Evolutionary conservation across 2,888 invertebrate genomes (phyloP).

Genomic region (Eupithecia tripunctaria): DNA sequence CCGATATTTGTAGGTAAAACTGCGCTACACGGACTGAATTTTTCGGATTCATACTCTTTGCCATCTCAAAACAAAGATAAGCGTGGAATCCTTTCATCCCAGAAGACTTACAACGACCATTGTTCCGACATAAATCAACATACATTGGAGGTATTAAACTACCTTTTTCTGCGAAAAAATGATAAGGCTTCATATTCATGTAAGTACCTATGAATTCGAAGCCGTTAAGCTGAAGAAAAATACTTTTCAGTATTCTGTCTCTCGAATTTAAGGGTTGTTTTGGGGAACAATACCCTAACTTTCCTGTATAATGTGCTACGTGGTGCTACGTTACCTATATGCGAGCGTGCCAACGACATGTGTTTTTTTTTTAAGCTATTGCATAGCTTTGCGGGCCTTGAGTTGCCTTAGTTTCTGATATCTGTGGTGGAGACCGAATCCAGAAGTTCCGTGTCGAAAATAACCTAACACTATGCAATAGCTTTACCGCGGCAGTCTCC

Average conservation of each 20-base stretch:
- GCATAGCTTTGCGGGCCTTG: no score
- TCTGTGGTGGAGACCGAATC: no score
- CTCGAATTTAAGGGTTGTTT: background rate
- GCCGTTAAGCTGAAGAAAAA: background rate
- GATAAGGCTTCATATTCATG: background rate
- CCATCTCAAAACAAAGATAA: background rate
- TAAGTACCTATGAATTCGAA: background rate
- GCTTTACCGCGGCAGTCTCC: no score
- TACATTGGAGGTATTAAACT: background rate
- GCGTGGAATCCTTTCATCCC: slow-evolving; percentile 3
- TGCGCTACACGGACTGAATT: background rate
- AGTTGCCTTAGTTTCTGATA: no score
- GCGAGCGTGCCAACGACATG: background rate
- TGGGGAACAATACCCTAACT: background rate
- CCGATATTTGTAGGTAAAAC: background rate
- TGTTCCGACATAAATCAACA: slow-evolving; percentile 13
- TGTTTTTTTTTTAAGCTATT: no score
- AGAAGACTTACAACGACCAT: background rate
- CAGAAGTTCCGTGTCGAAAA: no score
- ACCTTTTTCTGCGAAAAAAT: background rate
- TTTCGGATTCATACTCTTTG: background rate
- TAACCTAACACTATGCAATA: no score
- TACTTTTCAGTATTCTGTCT: background rate
- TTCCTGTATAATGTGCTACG: background rate
- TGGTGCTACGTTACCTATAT: background rate